These are phyloP conservation scores for Sporophila hypoxantha DNA, from an alignment of 2,113 vertebrate species.

Conservation along the genomic window DNA sequence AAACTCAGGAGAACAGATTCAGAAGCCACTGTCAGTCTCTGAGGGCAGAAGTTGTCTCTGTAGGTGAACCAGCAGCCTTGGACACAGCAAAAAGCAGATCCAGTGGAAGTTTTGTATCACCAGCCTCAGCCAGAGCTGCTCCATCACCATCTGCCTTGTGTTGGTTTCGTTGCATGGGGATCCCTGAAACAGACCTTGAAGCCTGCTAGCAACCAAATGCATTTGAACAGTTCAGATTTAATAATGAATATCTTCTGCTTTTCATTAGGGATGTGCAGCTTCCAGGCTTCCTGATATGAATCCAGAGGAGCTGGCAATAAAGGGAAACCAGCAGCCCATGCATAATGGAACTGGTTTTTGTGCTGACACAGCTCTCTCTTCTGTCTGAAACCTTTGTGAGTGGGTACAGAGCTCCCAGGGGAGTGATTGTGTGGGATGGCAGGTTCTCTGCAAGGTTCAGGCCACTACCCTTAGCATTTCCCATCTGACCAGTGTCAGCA, in stretches of 20 bases:
- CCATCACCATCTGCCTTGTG: background rate
- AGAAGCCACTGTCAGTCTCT: background rate
- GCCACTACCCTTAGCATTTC: background rate
- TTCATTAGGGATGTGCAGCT: constrained; percentile 38
- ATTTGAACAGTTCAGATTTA: constrained; percentile 31
- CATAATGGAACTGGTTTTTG: constrained; percentile 9
- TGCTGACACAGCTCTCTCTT: background rate
- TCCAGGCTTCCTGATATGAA: constrained; percentile 29
- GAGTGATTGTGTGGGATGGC: background rate
- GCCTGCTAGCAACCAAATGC: constrained; percentile 23
- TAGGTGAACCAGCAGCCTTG: background rate
- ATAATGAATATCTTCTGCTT: constrained; percentile 30
- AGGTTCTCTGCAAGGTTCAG: background rate
- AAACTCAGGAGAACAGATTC: background rate
- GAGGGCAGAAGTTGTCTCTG: background rate
- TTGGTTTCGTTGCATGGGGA: background rate
- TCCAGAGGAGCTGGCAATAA: constrained; percentile 36
- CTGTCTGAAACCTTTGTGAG: background rate
- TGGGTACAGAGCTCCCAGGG: background rate
- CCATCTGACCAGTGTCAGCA: background rate
- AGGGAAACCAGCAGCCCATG: background rate
- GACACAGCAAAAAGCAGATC: background rate
- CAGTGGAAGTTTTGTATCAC: background rate
- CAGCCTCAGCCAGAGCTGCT: background rate
- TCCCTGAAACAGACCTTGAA: constrained; percentile 31